Conservation (phyloP, 1,140 invertebrate genomes). For the Latrodectus geometricus region DNA sequence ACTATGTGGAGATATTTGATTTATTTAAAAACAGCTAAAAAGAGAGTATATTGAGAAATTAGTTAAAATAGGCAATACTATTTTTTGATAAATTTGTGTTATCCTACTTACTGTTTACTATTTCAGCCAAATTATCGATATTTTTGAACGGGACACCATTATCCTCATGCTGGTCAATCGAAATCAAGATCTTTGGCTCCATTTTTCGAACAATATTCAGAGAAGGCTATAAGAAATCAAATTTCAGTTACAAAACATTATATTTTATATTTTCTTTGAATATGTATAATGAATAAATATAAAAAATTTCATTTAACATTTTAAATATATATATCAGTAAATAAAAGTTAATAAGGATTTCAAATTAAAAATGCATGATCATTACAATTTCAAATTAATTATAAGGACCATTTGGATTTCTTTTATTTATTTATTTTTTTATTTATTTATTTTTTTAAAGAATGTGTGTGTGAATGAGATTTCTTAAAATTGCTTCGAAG, state of each 20-base stretch:
- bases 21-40: not conserved
- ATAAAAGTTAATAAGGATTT: too few species aligned
- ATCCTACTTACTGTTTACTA: constrained; percentile 33
- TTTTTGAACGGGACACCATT: not conserved
- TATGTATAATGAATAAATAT: not conserved
- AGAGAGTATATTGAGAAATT: not conserved
- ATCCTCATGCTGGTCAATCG: constrained; percentile 28
- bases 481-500: too few species aligned
- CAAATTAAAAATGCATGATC: not conserved
- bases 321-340: not conserved
- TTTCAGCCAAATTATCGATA: constrained; percentile 14
- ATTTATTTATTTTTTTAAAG: too few species aligned
- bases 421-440: too few species aligned
- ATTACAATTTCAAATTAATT: not conserved
- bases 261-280: not conserved
- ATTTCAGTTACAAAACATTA: not conserved
- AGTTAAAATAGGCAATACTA: not conserved
- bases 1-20: not conserved
- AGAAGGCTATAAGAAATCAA: constrained; percentile 3
- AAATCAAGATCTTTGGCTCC: constrained; percentile 34
- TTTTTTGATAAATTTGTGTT: not conserved
- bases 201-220: constrained; percentile 36
- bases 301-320: not conserved
- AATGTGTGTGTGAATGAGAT: too few species aligned
- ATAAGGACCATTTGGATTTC: too few species aligned